Evolutionary conservation across 2,797 vertebrate species (phyloP).

Genomic region (Tamandua tetradactyla): DNA sequence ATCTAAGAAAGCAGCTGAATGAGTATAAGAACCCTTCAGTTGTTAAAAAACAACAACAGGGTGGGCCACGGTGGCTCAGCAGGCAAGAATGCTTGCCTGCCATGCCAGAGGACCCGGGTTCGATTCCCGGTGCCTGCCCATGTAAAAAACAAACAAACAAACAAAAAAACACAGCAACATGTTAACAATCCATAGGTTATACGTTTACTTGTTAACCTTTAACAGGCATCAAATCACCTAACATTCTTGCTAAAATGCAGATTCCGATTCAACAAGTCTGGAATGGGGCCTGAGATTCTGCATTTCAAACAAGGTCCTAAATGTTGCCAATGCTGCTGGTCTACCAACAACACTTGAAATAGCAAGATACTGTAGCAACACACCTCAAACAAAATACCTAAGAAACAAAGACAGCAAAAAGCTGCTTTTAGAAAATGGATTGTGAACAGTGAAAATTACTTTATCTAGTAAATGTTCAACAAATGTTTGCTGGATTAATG

Average conservation of each 20-base stretch:
- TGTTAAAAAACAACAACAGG: neutral
- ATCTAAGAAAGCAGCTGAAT: constrained; percentile 40
- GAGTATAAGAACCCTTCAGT: neutral
- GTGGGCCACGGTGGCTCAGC: no score
- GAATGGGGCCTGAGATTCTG: neutral
- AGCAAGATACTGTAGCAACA: neutral
- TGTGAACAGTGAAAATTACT: constrained; percentile 13
- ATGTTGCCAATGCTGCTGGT: neutral
- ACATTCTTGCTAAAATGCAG: constrained; percentile 37
- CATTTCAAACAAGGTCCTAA: neutral
- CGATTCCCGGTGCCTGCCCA: no score
- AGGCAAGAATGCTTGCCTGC: no score
- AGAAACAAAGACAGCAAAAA: constrained; percentile 36
- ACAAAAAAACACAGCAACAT: neutral
- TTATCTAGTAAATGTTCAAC: constrained; percentile 25
- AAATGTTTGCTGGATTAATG: constrained; percentile 24
- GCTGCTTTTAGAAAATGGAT: neutral
- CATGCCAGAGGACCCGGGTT: no score
- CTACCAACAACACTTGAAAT: neutral
- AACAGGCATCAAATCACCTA: neutral
- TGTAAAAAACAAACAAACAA: no score
- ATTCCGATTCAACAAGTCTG: neutral
- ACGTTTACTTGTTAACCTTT: constrained; percentile 26
- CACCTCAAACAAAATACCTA: constrained; percentile 30
- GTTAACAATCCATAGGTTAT: neutral